Base-by-base conservation (phyloP, 2,113 vertebrate genomes). In the Heteronetta atricapilla region DNA sequence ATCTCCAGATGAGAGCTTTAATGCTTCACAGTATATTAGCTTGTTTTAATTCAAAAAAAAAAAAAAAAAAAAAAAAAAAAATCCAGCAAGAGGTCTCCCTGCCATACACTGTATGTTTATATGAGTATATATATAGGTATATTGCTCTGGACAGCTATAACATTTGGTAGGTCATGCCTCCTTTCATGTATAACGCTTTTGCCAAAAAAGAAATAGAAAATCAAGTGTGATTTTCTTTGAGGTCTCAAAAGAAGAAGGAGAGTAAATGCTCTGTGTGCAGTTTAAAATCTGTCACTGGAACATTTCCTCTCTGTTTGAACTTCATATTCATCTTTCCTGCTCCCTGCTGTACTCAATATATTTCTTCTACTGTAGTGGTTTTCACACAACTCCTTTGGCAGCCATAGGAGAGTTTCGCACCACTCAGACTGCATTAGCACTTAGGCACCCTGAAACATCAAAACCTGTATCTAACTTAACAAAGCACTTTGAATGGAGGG, bases 31-130 rank as follows among this genome's bases (percentile, higher is more conserved):
- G 42, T 64, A n/a, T 81, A 72, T 36, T 33, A 75, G 15, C 8
- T 28, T 86, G 5, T 91, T 94, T 93, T 42, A 58, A 86, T 86
- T 91, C 62, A 56, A 86, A 89, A 85, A 46, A 87, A 60, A n/a
- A n/a, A n/a, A n/a, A n/a, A n/a, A n/a, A n/a, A n/a, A n/a, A n/a
- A 12, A n/a, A n/a, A n/a, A n/a, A n/a, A n/a, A n/a, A n/a, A n/a
- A n/a, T n/a, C n/a, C 40, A 82, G 40, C 28, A 62, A 66, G 58
- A 86, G 22, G 11, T 72, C 74, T 90, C 36, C 31, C 8, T 81
- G 75, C 44, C 5, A 40, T 58, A 44, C 17, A 73, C 10, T 72
- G 18, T 18, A 18, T 67, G 34, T 31, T 36, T 44, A 62, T 79
- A 10, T 31, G 18, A 7, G 26, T 20, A 16, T 18, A 74, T 66